These are phyloP conservation scores for Drosophila sp. DNA, from an alignment of 1,140 invertebrate species.

Conservation along the genomic window DNA sequence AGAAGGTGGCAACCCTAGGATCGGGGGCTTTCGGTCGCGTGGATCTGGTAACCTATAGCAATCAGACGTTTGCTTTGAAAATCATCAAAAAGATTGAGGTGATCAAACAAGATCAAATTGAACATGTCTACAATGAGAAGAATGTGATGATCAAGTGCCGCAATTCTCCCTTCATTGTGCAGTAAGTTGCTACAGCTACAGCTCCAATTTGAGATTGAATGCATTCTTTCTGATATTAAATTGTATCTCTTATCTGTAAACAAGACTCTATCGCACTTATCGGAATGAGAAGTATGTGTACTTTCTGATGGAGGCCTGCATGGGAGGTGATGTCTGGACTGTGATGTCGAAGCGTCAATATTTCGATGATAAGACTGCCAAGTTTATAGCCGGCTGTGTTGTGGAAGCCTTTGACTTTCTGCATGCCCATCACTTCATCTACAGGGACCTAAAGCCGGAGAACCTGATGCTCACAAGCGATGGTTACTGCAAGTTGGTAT, in stretches of 20 bases:
- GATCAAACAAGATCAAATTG: conserved; percentile 96
- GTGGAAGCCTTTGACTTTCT: conserved; percentile 96
- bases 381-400: conserved; percentile 96
- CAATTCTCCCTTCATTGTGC: conserved; percentile 92
- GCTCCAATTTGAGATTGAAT: background rate
- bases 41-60: conserved; percentile 90
- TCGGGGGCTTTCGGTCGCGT: conserved; percentile 97
- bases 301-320: conserved; percentile 97
- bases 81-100: conserved; percentile 96
- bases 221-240: background rate
- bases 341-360: conserved; percentile 92
- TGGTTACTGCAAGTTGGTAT: conserved; percentile 96
- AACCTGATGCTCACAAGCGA: conserved; percentile 94
- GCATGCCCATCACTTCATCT: conserved; percentile 94
- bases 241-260: background rate
- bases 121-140: conserved; percentile 97
- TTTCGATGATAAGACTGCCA: conserved; percentile 93
- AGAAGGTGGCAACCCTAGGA: conserved; percentile 93
- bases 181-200: conserved; percentile 87
- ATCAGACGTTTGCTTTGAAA: conserved; percentile 94
- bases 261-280: conserved; percentile 95
- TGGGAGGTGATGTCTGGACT: conserved; percentile 99
- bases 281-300: conserved; percentile 98
- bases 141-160: conserved; percentile 92
- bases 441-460: conserved; percentile 97